phyloP scores from a whole-genome alignment of 2,113 vertebrate species.

The Chitala chitala region DNA sequence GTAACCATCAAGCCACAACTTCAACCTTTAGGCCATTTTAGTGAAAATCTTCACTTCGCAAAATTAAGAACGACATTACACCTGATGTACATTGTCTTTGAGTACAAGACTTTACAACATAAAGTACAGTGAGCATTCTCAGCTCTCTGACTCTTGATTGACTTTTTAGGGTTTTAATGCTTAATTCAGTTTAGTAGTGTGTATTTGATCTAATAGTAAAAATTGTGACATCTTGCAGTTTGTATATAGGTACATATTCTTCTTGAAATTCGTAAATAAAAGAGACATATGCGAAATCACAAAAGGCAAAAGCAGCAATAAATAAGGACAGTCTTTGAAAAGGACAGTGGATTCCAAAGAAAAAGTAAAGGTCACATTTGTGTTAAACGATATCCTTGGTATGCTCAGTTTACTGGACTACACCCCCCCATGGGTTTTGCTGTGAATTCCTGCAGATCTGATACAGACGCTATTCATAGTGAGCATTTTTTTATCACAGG shows the following conservation, averaged over 20 bases:
- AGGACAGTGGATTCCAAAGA: neutral
- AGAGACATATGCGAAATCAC: neutral
- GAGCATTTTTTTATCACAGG: neutral
- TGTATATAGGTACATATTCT: too few relatives aligned
- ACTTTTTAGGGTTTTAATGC: too few relatives aligned
- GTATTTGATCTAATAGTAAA: too few relatives aligned
- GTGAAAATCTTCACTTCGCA: too few relatives aligned
- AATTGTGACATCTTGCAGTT: too few relatives aligned
- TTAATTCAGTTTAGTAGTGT: too few relatives aligned
- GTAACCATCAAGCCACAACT: too few relatives aligned
- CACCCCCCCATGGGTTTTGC: constrained; percentile 4
- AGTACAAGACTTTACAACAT: too few relatives aligned
- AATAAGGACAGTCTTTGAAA: neutral
- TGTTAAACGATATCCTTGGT: neutral
- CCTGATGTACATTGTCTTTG: neutral
- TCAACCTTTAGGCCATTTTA: too few relatives aligned
- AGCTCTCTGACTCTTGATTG: too few relatives aligned
- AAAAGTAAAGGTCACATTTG: constrained; percentile 1
- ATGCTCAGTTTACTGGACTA: neutral
- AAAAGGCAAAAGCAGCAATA: neutral
- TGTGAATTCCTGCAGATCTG: neutral
- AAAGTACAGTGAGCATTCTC: too few relatives aligned
- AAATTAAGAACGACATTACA: too few relatives aligned
- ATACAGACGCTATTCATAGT: constrained; percentile 10
- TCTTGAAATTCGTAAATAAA: neutral